Conservation (phyloP, 2,797 vertebrate genomes). For the Xerus rutilus region DNA sequence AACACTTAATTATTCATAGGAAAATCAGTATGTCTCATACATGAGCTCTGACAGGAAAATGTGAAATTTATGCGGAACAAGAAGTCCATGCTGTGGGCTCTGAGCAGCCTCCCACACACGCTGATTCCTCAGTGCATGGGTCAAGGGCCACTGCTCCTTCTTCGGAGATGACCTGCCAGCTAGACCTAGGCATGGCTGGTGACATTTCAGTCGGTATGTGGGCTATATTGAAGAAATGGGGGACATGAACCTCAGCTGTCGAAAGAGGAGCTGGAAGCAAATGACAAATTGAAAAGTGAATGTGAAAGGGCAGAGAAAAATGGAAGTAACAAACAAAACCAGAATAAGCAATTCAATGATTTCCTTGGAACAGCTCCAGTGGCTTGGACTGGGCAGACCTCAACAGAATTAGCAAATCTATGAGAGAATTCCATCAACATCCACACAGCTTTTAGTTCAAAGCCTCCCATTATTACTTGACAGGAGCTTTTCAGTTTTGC, state of each 20-base stretch:
- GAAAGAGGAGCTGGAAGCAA: slow-evolving; percentile 48
- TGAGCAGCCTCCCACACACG: neutral
- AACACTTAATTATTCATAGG: neutral
- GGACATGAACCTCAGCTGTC: neutral
- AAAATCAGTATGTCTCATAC: neutral
- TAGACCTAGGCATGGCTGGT: too few species aligned
- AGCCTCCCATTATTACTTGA: slow-evolving; percentile 63
- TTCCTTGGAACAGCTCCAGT: neutral
- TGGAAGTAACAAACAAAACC: neutral
- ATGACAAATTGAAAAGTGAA: neutral
- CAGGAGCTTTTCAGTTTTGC: slow-evolving; percentile 53
- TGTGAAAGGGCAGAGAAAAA: neutral
- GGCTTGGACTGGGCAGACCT: neutral
- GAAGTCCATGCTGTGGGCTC: neutral
- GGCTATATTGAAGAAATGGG: neutral
- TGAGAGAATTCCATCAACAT: neutral
- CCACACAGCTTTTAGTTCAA: neutral
- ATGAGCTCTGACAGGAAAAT: neutral
- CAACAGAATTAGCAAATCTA: neutral
- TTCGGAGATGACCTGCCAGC: neutral
- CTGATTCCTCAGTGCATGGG: neutral
- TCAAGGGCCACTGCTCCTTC: neutral
- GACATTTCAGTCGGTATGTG: neutral
- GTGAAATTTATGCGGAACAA: neutral
- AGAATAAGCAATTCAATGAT: neutral